Evolutionary conservation across 2,888 invertebrate genomes (phyloP).

Genomic region (Dolichopus griseipennis): DNA sequence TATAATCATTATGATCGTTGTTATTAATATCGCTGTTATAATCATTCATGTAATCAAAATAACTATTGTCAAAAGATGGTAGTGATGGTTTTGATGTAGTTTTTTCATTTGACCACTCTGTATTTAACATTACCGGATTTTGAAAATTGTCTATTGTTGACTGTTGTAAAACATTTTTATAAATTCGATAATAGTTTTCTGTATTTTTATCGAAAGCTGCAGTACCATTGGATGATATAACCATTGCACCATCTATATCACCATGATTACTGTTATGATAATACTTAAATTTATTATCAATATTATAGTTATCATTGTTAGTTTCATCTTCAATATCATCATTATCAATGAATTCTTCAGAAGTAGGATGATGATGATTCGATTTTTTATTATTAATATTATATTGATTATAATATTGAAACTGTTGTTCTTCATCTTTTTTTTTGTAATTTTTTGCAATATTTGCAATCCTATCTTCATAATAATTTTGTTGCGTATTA

Average conservation of each 20-base stretch:
- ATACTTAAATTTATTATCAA: not conserved
- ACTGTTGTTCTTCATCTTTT: conserved; percentile 10
- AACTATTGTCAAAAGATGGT: not conserved
- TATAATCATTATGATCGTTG: conserved; percentile 9
- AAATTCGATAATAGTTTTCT: not conserved
- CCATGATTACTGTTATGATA: not conserved
- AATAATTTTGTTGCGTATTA: not conserved
- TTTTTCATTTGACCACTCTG: not conserved
- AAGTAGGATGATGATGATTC: not conserved
- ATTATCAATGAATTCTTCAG: not conserved
- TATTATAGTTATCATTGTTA: not conserved
- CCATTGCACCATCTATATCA: not conserved
- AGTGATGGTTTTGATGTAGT: conserved; percentile 9
- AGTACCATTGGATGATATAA: not conserved
- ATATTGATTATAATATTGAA: conserved; percentile 18
- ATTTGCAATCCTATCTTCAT: not conserved
- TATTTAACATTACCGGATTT: not conserved
- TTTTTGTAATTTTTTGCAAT: conserved; percentile 7
- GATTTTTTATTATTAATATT: not conserved
- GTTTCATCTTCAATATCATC: not conserved
- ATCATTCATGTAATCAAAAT: conserved; percentile 7
- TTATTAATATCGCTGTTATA: too few species aligned
- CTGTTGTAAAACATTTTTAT: not conserved
- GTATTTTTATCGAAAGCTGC: not conserved
- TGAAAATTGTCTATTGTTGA: not conserved